Percentiles rank a stretch among this genome's conserved stretches.
phyloP scores from a whole-genome alignment of 1,140 invertebrate genomes.

The Bicyclus anynana region DNA sequence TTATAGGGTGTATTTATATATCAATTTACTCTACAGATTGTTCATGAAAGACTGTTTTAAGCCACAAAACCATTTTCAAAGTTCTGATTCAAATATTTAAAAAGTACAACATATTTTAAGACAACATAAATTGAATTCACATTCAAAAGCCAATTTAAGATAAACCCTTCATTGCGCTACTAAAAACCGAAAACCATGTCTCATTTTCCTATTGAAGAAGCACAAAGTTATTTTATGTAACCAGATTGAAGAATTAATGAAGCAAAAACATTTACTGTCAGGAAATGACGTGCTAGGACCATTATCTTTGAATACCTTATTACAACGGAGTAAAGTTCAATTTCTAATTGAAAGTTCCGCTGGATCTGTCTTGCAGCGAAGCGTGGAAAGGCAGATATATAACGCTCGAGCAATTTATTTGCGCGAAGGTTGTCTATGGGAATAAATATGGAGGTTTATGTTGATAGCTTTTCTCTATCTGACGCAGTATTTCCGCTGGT shows the following conservation, averaged over 20 bases:
- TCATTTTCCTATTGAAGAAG: conserved; percentile 31
- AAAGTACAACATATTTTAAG: not conserved
- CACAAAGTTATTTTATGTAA: conserved; percentile 35
- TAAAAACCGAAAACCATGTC: conserved; percentile 10
- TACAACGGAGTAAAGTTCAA: conserved; percentile 17
- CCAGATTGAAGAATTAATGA: conserved; percentile 43
- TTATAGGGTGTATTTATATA: too few relatives aligned
- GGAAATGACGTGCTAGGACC: conserved; percentile 1
- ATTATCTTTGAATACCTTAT: conserved; percentile 8
- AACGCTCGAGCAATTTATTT: conserved; percentile 29
- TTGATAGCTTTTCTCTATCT: not conserved
- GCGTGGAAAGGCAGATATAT: conserved; percentile 41
- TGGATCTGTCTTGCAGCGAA: conserved; percentile 20
- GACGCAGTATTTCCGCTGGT: too few relatives aligned
- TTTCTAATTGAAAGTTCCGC: not conserved
- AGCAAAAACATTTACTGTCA: conserved; percentile 13
- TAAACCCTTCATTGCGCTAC: not conserved
- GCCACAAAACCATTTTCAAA: too few relatives aligned
- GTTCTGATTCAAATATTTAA: too few relatives aligned
- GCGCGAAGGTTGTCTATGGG: not conserved
- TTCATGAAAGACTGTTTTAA: too few relatives aligned
- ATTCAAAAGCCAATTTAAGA: not conserved
- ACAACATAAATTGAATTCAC: not conserved
- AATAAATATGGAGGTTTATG: not conserved
- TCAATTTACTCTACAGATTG: too few relatives aligned